A percentile compares a stretch with the other conserved stretches of the same genome.
These are phyloP conservation scores for Heteronetta atricapilla DNA, from an alignment of 2,113 vertebrate species.

Conservation along the genomic window DNA sequence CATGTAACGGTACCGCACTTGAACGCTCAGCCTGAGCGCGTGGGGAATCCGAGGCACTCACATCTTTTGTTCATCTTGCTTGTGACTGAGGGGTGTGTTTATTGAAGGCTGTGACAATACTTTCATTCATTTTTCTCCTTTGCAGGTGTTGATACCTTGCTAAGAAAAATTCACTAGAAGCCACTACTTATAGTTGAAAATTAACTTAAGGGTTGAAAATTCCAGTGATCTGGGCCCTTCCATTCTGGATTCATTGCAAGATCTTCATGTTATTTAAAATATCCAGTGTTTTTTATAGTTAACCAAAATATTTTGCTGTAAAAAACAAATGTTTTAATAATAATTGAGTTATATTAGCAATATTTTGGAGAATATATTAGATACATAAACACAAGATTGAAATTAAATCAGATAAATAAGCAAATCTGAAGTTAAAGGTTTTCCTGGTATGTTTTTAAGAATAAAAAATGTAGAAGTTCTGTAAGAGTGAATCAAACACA, in stretches of 20 bases:
- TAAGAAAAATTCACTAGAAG: slow-evolving; percentile 26
- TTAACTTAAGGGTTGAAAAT: not conserved
- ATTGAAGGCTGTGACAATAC: not conserved
- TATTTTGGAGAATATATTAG: not conserved
- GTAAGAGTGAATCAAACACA: not conserved
- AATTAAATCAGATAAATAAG: not conserved
- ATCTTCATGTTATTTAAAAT: not conserved
- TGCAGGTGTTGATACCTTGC: slow-evolving; percentile 30
- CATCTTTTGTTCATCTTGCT: slow-evolving; percentile 1
- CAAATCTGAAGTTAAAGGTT: not conserved
- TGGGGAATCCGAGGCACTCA: not conserved
- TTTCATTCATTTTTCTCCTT: slow-evolving; percentile 23
- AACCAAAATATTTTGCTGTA: not conserved
- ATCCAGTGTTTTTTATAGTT: not conserved
- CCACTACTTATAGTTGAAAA: not conserved
- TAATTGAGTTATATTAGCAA: not conserved
- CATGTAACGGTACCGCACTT: not conserved
- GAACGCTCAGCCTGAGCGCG: not conserved
- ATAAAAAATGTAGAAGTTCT: not conserved
- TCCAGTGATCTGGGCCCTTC: not conserved
- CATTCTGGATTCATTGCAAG: not conserved
- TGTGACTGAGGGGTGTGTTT: not conserved
- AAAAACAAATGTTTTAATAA: not conserved
- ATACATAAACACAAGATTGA: not conserved
- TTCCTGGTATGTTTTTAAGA: not conserved